Percentiles rank a stretch among this genome's conserved stretches.
Evolutionary conservation across 2,113 vertebrate species (phyloP).

Genomic region (Malurus cyaneus): DNA sequence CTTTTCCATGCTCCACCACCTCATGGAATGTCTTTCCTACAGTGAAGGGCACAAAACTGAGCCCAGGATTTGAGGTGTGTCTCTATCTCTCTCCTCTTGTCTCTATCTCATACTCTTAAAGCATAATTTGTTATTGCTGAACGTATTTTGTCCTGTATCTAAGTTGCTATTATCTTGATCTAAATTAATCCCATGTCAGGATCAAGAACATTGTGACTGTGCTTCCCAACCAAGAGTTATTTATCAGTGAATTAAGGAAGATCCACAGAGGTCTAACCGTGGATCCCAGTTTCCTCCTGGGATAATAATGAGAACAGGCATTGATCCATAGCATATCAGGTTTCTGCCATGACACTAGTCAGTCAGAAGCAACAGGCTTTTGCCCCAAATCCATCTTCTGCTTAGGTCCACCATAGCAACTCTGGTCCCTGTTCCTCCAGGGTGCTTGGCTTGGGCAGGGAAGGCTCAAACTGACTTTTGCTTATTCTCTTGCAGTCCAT

Average conservation of each 20-base stretch:
- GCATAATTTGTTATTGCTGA: background rate
- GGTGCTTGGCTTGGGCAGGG: background rate
- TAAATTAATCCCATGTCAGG: background rate
- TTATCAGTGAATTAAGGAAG: background rate
- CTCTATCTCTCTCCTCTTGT: background rate
- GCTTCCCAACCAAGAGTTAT: background rate
- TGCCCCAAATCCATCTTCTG: background rate
- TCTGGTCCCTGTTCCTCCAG: background rate
- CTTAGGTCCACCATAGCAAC: background rate
- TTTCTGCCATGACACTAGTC: background rate
- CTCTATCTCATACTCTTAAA: background rate
- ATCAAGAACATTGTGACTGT: background rate
- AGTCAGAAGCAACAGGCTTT: background rate
- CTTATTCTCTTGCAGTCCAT: background rate
- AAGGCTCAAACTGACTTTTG: background rate
- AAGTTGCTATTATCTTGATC: background rate
- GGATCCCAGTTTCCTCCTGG: background rate
- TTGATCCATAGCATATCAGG: background rate
- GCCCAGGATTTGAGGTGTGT: background rate
- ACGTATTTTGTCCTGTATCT: background rate
- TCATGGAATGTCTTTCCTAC: background rate
- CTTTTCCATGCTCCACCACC: background rate
- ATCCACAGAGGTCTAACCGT: background rate
- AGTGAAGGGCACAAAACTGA: background rate
- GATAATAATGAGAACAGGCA: background rate